Evolutionary conservation across 2,797 vertebrate species (phyloP).

Genomic region (Esox masquinongy): DNA sequence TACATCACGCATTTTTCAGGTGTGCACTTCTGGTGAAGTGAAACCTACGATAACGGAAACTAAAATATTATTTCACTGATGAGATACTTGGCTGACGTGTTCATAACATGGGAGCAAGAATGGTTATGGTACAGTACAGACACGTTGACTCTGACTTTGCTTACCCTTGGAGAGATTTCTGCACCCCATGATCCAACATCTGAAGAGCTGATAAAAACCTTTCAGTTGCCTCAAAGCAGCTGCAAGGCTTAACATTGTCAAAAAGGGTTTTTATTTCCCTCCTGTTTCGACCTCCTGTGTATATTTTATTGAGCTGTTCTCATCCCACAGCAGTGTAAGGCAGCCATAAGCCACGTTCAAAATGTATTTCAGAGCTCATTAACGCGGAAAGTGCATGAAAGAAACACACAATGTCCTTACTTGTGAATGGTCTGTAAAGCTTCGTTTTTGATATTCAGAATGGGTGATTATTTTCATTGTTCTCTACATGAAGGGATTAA

Average conservation of each 20-base stretch:
- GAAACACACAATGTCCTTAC: slow-evolving; percentile 68
- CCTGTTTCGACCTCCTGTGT: slow-evolving; percentile 81
- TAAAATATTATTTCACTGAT: not conserved
- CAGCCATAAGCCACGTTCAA: slow-evolving; percentile 74
- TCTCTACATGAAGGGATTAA: slow-evolving; percentile 68
- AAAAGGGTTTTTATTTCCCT: slow-evolving; percentile 81
- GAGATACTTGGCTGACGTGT: slow-evolving; percentile 44
- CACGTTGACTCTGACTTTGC: slow-evolving; percentile 77
- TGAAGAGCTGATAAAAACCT: slow-evolving; percentile 83
- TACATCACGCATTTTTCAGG: not conserved
- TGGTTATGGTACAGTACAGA: slow-evolving; percentile 74
- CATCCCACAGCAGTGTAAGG: slow-evolving; percentile 70
- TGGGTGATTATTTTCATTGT: slow-evolving; percentile 74
- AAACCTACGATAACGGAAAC: not conserved
- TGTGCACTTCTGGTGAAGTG: not conserved
- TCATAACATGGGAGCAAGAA: slow-evolving; percentile 46
- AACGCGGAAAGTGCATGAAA: slow-evolving; percentile 69
- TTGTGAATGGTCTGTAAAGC: slow-evolving; percentile 48
- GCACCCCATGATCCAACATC: slow-evolving; percentile 82
- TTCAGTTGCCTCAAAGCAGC: slow-evolving; percentile 81
- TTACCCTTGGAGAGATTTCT: slow-evolving; percentile 82
- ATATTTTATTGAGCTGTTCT: slow-evolving; percentile 86
- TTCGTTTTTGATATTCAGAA: slow-evolving; percentile 72
- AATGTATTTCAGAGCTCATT: slow-evolving; percentile 84
- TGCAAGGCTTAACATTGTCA: slow-evolving; percentile 85